Evolutionary conservation across 2,888 invertebrate species (phyloP), one percentile per base, ranked within the genome.

Genomic region (Limulus polyphemus): DNA sequence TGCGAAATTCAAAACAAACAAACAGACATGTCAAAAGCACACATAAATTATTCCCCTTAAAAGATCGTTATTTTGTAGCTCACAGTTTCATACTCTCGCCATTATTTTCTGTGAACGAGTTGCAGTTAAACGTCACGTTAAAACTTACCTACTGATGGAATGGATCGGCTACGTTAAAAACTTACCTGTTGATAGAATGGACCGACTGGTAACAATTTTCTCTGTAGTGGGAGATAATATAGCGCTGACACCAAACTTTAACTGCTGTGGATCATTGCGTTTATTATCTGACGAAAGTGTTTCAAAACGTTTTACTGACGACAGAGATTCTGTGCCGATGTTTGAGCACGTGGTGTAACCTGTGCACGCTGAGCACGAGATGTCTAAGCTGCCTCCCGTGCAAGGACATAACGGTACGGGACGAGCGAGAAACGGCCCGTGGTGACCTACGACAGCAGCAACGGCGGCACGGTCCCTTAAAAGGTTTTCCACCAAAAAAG

Each of bases 191-290:
- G 32, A 32, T 32, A 32, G 32, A 32, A 32, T 32, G 32, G 32
- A 32, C 32, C 32, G 32, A 4, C 32, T 32, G 32, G 32, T 32
- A 32, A 32, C 32, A 32, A 2, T 32, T 32, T 46, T 63, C 14
- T 68, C 65, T n/a, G 66, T 68, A 11, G 57, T 50, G 32, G 64
- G 65, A 7, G 68, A 63, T 12, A 92, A 80, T 71, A 92, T 92
- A 56, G 91, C 91, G 80, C 87, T 90, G 68, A 92, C 91, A 83
- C 91, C 91, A 78, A 92, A 92, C 78, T 91, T 91, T 47, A 68
- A 60, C n/a, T 46, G 56, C 46, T 56, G 16, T 56, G 56, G 13
- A n/a, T 62, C 62, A n/a, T 56, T 56, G n/a, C 46, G 2, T 11
- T 32, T 32, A 32, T 4, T 32, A 4, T 32, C 32, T 32, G 32